Base-by-base conservation (phyloP, 2,888 invertebrate genomes). In the Phytoseiulus persimilis region DNA sequence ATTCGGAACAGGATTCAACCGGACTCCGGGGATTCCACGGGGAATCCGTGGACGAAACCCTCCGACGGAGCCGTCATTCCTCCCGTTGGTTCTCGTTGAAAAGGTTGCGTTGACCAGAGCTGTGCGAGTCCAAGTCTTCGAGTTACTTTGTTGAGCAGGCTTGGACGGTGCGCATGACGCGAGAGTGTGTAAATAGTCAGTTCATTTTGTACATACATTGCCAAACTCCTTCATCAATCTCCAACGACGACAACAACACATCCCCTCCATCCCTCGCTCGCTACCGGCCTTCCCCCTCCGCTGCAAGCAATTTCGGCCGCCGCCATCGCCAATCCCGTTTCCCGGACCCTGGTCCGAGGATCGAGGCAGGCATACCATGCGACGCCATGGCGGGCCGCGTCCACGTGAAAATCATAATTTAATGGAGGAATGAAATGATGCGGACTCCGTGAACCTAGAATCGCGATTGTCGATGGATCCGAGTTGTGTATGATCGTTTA, bases 81-180 rank as follows among this genome's bases (percentile, higher is more conserved):
- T 39, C 9, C 39, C 39, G 39, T 39, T 39, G 39, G 28, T 28
- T 65, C 65, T 65, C 65, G 65, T 65, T 14, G 28, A 65, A 65
- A 23, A 65, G 18, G 65, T 65, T 65, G 28, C 65, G 65, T 65
- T 65, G 65, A 65, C 65, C 18, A 65, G 65, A 65, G 65, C 65
- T 65, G 65, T 65, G 65, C 18, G 65, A 65, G 65, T 65, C 65
- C 65, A 65, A 65, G 65, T 65, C 33, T 87, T 87, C 39, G 45
- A 45, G 87, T 87, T 87, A 87, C 87, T 45, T 87, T 87, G 87
- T 87, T 87, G 87, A 87, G 87, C 87, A 45, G 45, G 87, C 87
- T 87, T 87, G 87, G 87, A 87, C 87, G 87, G 87, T 87, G 87
- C 87, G 45, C 87, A 32, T 87, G 33, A 87, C 87, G 87, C 45